phyloP scores from a whole-genome alignment of 2,797 vertebrate genomes.

The Tenualosa thibaudeaui region DNA sequence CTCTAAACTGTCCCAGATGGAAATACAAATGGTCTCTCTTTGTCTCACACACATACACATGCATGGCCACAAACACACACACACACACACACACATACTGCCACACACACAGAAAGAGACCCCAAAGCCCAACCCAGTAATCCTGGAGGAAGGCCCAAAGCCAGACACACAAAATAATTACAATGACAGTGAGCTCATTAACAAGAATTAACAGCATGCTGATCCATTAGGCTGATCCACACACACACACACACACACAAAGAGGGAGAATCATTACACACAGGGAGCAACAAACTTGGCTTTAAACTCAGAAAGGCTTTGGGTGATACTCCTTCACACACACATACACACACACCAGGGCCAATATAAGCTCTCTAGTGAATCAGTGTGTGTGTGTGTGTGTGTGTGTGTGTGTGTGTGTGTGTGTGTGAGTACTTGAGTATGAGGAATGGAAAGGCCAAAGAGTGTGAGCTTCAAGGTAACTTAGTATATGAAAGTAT shows the following conservation, averaged over 20 bases:
- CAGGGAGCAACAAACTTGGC: too few relatives aligned
- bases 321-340: background rate
- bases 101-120: background rate
- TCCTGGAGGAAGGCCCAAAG: background rate
- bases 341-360: too few relatives aligned
- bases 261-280: too few relatives aligned
- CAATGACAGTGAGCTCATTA: background rate
- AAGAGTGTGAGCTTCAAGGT: background rate
- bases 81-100: background rate
- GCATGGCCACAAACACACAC: background rate
- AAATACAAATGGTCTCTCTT: too few relatives aligned
- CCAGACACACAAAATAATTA: background rate
- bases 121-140: background rate
- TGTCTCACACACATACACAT: too few relatives aligned
- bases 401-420: background rate
- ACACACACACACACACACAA: background rate
- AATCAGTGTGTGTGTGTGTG: too few relatives aligned
- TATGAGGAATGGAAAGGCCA: background rate
- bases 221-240: background rate
- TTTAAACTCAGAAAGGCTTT: too few relatives aligned
- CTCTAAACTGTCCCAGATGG: too few relatives aligned
- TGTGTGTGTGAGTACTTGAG: background rate
- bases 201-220: background rate
- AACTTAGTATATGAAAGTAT: too few relatives aligned
- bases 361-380: background rate